A percentile compares a stretch with the other conserved stretches of the same genome.
Evolutionary conservation across 2,797 vertebrate species (phyloP).

Genomic region (Valencia hispanica): DNA sequence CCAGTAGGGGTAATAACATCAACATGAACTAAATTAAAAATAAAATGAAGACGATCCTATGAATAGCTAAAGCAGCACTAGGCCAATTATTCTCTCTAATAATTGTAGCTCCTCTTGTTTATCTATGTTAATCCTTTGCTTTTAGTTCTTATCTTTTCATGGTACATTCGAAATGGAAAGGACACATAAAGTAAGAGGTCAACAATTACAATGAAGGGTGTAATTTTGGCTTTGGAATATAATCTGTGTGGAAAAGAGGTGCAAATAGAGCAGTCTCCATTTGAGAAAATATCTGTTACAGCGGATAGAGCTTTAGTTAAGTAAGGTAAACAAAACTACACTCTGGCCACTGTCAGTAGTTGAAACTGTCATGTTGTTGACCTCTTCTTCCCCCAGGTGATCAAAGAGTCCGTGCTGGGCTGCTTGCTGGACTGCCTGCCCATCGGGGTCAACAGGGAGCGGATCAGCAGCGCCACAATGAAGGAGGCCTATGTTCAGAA

Average conservation of each 20-base stretch:
- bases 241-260: no score
- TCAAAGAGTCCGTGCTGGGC: slow-evolving; percentile 92
- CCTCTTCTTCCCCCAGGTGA: slow-evolving; percentile 81
- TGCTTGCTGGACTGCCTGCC: slow-evolving; percentile 92
- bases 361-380: slow-evolving; percentile 47
- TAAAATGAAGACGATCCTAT: not conserved
- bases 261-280: not conserved
- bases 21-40: not conserved
- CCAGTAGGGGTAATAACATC: not conserved
- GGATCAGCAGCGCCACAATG: slow-evolving; percentile 92
- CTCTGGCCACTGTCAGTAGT: slow-evolving; percentile 30
- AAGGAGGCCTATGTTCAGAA: slow-evolving; percentile 98
- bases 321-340: slow-evolving; percentile 16
- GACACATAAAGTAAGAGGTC: not conserved
- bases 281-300: not conserved
- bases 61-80: not conserved
- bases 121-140: not conserved
- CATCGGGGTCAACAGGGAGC: slow-evolving; percentile 92
- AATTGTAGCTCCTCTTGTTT: not conserved
- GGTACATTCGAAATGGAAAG: not conserved
- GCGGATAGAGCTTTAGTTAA: not conserved
- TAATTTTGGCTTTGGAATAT: not conserved
- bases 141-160: not conserved
- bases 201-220: not conserved
- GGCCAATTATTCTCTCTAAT: not conserved